Conservation (phyloP, 2,113 vertebrate genomes). For the Eudyptes chrysolophus region DNA sequence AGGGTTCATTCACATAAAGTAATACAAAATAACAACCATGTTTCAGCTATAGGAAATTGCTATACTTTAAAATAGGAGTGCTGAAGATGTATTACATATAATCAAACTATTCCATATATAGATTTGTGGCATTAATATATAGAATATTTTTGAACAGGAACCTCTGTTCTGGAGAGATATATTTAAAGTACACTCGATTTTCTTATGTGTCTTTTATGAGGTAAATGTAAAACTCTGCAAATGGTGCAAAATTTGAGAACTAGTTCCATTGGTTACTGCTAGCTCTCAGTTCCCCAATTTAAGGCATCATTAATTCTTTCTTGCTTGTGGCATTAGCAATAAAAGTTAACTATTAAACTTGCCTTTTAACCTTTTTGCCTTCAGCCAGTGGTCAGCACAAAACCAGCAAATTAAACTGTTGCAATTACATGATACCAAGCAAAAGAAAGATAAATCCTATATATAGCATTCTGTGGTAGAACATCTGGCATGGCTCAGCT, state of each 20-base stretch:
- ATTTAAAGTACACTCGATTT: background rate
- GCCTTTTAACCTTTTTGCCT: conserved; percentile 57
- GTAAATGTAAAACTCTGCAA: background rate
- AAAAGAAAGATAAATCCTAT: conserved; percentile 41
- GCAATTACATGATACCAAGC: background rate
- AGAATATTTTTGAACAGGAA: background rate
- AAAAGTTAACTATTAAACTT: conserved; percentile 78
- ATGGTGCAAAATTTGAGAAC: background rate
- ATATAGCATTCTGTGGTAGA: conserved; percentile 13
- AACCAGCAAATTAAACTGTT: conserved; percentile 52
- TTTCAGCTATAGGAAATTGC: background rate
- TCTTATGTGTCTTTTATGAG: background rate
- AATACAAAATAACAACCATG: background rate
- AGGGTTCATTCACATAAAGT: background rate
- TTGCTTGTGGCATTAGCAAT: conserved; percentile 55
- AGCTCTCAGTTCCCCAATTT: background rate
- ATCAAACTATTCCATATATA: background rate
- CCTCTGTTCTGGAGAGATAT: background rate
- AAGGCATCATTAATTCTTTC: conserved; percentile 34
- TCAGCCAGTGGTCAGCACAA: conserved; percentile 35
- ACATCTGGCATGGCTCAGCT: conserved; percentile 45
- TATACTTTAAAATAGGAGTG: background rate
- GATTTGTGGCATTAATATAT: background rate
- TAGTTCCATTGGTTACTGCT: background rate
- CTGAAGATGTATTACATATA: background rate